Evolutionary conservation across 2,888 invertebrate species (phyloP), one percentile per base, ranked within the genome.

Genomic region (Sepioteuthis lessoniana): DNA sequence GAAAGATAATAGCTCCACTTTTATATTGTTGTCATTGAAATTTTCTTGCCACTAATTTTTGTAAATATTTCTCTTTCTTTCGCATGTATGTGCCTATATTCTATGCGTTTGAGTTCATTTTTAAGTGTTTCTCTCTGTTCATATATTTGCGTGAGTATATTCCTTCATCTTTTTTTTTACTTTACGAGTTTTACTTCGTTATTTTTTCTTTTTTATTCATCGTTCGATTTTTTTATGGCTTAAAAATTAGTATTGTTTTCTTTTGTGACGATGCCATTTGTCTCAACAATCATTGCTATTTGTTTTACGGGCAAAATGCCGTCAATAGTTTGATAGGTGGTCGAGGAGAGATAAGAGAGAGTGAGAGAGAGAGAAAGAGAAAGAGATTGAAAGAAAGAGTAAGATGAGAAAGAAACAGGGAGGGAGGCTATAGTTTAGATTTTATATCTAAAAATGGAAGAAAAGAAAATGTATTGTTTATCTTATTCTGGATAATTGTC

Each of bases 251-350:
- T 35, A 76, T 76, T 76, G 76, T 76, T 76, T 76, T 35, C n/a
- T 35, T 76, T 76, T n/a, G 16, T 76, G 76, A n/a, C 13, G n/a
- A 76, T 35, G 35, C n/a, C 35, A 55, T 76, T 76, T 76, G 76
- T 76, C 13, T 13, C n/a, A 76, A 35, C n/a, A 76, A n/a, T 76
- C 76, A 76, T 76, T 76, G 35, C n/a, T 8, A 35, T 76, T 16
- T 76, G 76, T 76, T 76, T 76, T 76, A 76, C 76, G 76, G 76
- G 76, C 76, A 76, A 76, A 76, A 76, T n/a, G 35, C n/a, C 76
- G 35, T 76, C 76, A 76, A 76, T 76, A 76, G n/a, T 76, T 76
- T n/a, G n/a, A 76, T n/a, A 76, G n/a, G 19, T 76, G n/a, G 76
- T 76, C n/a, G 76, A n/a, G 13, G 13, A n/a, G 16, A 35, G 4